A percentile compares a stretch with the other conserved stretches of the same genome.
Conservation (phyloP, 2,113 vertebrate genomes). For the Mus musculus region DNA sequence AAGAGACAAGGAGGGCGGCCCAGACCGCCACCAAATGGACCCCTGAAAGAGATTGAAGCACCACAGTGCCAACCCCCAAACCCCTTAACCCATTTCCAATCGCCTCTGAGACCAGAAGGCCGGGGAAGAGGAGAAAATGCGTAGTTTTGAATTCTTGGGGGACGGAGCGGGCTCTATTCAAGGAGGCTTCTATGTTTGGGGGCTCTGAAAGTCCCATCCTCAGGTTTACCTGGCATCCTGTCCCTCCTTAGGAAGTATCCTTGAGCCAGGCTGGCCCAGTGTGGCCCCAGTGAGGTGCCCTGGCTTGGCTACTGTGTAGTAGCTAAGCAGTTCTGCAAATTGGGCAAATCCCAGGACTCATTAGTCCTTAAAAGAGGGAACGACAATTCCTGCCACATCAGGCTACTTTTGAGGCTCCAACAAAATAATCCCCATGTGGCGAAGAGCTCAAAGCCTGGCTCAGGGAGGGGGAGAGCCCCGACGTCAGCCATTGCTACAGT, state of each 20-base stretch:
- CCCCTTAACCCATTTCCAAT: conserved; percentile 56
- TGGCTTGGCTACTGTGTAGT: fast-evolving
- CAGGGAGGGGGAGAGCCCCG: background rate
- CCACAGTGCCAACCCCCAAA: conserved; percentile 46
- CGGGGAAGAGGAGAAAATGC: background rate
- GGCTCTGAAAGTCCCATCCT: background rate
- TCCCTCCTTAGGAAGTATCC: background rate
- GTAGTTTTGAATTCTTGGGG: conserved; percentile 9
- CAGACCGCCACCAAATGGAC: conserved; percentile 71
- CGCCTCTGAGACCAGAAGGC: background rate
- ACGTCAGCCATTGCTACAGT: background rate
- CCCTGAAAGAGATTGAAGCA: conserved; percentile 80
- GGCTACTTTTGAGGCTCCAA: background rate
- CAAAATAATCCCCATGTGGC: background rate
- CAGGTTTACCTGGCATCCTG: no score
- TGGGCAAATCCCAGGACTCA: no score
- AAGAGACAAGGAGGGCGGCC: conserved; percentile 69
- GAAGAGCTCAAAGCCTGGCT: background rate
- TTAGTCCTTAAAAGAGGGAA: background rate
- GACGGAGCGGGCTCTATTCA: background rate
- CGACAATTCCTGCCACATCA: background rate
- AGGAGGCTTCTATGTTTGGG: background rate
- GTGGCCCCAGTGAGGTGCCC: background rate
- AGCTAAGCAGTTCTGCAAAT: background rate
- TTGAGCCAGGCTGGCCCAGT: background rate